phyloP scores from a whole-genome alignment of 2,113 vertebrate genomes.

The Gila orcuttii region DNA sequence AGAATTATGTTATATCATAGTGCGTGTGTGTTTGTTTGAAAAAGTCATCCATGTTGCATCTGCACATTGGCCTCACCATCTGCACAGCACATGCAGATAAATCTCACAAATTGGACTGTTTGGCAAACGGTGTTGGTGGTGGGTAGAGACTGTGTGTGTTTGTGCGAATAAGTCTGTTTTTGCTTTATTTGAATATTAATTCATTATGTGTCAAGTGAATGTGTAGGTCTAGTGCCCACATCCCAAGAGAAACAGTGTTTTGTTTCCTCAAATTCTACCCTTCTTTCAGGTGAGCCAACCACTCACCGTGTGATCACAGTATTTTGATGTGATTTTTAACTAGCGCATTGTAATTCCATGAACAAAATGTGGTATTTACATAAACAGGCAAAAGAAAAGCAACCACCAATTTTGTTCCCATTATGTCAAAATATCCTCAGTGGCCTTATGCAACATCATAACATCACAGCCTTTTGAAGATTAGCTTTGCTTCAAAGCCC shows the following conservation, averaged over 20 bases:
- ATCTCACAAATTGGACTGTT: conserved; percentile 39
- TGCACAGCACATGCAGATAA: conserved; percentile 52
- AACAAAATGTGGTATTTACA: conserved; percentile 54
- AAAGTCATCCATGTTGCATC: conserved; percentile 44
- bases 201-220: conserved; percentile 21
- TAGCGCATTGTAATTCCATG: conserved; percentile 41
- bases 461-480: conserved; percentile 61
- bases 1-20: background rate
- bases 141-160: conserved; percentile 28
- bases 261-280: conserved; percentile 4
- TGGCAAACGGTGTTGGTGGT: conserved; percentile 22
- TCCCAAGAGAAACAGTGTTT: conserved; percentile 5
- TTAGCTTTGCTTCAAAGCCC: conserved; percentile 66
- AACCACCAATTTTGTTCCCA: conserved; percentile 60
- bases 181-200: conserved; percentile 29
- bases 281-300: conserved; percentile 31
- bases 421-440: conserved; percentile 61
- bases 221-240: background rate
- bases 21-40: conserved; percentile 11
- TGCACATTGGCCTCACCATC: conserved; percentile 43
- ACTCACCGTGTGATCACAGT: background rate
- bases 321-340: conserved; percentile 12
- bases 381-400: conserved; percentile 44
- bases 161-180: conserved; percentile 5
- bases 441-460: conserved; percentile 60